These are phyloP conservation scores for Poecilobothrus nobilitatus DNA, from an alignment of 2,888 invertebrate genomes.

Conservation along the genomic window DNA sequence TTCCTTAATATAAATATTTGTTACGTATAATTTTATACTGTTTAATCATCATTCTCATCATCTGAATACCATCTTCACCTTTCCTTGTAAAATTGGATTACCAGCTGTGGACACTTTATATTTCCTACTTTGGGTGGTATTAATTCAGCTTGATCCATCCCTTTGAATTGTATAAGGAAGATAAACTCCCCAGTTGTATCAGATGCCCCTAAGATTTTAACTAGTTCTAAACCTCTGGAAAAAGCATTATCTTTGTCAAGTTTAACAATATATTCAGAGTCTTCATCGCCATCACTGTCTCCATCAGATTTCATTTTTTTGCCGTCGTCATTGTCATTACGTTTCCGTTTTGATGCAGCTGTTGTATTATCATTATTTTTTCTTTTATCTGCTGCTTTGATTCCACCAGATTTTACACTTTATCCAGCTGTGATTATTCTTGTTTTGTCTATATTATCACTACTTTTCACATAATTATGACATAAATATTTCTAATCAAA, in stretches of 20 bases:
- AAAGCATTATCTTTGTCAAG: slow-evolving; percentile 56
- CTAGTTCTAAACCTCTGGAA: slow-evolving; percentile 71
- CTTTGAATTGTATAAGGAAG: slow-evolving; percentile 93
- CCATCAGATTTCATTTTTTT: slow-evolving; percentile 8
- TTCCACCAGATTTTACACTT: neutral
- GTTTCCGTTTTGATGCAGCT: slow-evolving; percentile 17
- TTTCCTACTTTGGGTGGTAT: slow-evolving; percentile 88
- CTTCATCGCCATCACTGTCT: slow-evolving; percentile 19
- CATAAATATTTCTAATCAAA: no score
- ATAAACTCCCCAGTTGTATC: slow-evolving; percentile 67
- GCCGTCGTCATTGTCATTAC: slow-evolving; percentile 16
- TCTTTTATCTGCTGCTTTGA: neutral
- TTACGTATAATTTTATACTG: no score
- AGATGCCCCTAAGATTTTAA: slow-evolving; percentile 76
- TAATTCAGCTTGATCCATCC: slow-evolving; percentile 88
- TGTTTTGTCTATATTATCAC: no score
- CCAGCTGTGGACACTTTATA: slow-evolving; percentile 85
- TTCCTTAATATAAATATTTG: no score
- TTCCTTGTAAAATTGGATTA: slow-evolving; percentile 93
- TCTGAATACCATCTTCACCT: slow-evolving; percentile 90
- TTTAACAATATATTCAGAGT: slow-evolving; percentile 19
- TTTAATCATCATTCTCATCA: slow-evolving; percentile 35
- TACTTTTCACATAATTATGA: no score
- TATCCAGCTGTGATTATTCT: slow-evolving; percentile 23
- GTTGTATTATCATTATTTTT: neutral